Conservation (phyloP, 2,113 vertebrate genomes). For the Onychorhynchus coronatus region DNA sequence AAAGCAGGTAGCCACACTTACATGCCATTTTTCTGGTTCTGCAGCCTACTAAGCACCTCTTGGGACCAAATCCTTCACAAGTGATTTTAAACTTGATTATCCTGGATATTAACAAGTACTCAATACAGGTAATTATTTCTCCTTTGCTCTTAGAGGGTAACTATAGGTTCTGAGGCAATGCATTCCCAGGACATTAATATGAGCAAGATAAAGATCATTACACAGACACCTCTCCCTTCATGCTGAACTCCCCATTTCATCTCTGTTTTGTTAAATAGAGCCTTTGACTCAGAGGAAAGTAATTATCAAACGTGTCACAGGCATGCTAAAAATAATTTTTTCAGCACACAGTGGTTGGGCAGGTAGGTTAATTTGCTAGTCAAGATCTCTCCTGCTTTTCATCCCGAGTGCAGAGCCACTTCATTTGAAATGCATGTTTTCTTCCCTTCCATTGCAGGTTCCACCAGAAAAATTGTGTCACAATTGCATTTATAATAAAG, state of each 20-base stretch:
- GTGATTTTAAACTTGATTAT: background rate
- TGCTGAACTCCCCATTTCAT: background rate
- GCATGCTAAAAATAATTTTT: slow-evolving; percentile 22
- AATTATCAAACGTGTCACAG: background rate
- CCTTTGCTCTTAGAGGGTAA: background rate
- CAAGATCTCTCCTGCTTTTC: background rate
- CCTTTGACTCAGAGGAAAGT: background rate
- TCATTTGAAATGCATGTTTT: background rate
- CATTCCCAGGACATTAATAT: background rate
- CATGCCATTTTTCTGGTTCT: background rate
- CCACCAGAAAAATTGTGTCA: background rate
- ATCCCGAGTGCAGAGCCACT: background rate
- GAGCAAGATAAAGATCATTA: background rate
- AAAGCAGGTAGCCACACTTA: background rate
- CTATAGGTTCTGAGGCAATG: background rate
- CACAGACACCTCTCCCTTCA: background rate
- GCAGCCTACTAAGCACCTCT: background rate
- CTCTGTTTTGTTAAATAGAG: background rate
- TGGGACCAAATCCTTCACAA: background rate
- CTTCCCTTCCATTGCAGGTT: background rate
- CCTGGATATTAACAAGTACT: background rate
- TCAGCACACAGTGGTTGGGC: background rate
- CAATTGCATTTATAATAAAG: background rate
- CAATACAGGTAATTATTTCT: background rate
- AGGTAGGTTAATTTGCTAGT: slow-evolving; percentile 11